Percentiles rank a stretch among this genome's conserved stretches.
These are phyloP conservation scores for Helicolenus hilgendorfi DNA, from an alignment of 2,797 vertebrate species.

Conservation along the genomic window DNA sequence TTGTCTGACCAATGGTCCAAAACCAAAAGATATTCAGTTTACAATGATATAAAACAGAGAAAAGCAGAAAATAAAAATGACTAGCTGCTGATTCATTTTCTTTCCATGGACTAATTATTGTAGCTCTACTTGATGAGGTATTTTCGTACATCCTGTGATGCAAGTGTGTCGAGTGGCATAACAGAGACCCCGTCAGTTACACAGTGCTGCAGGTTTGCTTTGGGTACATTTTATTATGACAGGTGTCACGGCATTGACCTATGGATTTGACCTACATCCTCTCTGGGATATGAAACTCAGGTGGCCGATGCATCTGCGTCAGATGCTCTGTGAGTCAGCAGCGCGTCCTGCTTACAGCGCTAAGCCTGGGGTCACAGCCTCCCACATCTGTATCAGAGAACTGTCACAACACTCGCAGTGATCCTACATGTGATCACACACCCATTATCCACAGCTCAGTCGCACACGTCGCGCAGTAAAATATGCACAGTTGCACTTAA, in stretches of 20 bases:
- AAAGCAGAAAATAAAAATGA: neutral
- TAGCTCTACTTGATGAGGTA: neutral
- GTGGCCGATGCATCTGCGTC: slow-evolving; percentile 20
- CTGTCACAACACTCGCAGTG: slow-evolving; percentile 21
- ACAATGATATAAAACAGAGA: neutral
- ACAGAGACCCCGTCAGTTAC: neutral
- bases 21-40: neutral
- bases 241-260: slow-evolving; percentile 6
- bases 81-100: neutral
- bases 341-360: slow-evolving; percentile 6
- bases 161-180: neutral
- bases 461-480: neutral
- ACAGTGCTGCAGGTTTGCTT: slow-evolving; percentile 4
- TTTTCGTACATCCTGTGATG: neutral
- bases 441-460: slow-evolving; percentile 5
- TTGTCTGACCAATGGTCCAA: neutral
- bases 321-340: slow-evolving; percentile 41
- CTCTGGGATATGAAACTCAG: slow-evolving; percentile 32
- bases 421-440: slow-evolving; percentile 18
- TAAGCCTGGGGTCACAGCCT: slow-evolving; percentile 12
- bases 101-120: neutral
- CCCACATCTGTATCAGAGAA: slow-evolving; percentile 31
- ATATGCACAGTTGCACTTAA: neutral
- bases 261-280: slow-evolving; percentile 39
- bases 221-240: slow-evolving; percentile 13